phyloP scores from a whole-genome alignment of 2,797 vertebrate species.

The Catamblyrhynchus diadema region DNA sequence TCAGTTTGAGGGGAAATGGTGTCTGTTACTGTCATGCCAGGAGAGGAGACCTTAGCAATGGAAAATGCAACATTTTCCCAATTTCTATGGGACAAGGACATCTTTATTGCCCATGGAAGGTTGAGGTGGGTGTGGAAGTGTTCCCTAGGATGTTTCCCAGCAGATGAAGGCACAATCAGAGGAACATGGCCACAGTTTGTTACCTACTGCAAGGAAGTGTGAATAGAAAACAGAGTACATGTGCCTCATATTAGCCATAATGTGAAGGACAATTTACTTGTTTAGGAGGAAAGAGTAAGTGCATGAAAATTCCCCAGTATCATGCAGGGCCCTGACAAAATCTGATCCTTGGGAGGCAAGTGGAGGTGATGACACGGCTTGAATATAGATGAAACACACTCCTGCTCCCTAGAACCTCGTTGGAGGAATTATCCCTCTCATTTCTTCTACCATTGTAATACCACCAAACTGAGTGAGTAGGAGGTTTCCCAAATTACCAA shows the following conservation, averaged over 20 bases:
- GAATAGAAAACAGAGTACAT: background rate
- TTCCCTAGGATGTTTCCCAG: background rate
- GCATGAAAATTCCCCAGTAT: background rate
- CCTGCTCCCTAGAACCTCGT: background rate
- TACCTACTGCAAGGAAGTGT: background rate
- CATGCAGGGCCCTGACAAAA: background rate
- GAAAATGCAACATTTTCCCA: background rate
- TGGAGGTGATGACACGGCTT: background rate
- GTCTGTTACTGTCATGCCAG: background rate
- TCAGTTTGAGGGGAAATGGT: background rate
- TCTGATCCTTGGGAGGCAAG: background rate
- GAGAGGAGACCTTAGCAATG: background rate
- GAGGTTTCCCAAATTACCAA: background rate
- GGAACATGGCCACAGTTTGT: background rate
- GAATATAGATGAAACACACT: background rate
- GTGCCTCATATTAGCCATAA: background rate
- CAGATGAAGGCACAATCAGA: background rate
- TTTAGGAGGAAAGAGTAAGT: background rate
- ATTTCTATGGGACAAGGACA: background rate
- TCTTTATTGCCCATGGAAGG: background rate
- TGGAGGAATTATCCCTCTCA: background rate
- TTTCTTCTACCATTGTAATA: background rate
- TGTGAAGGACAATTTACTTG: background rate
- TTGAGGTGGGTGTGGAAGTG: accelerated
- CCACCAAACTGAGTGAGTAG: background rate